Percentiles rank a stretch among this genome's conserved stretches.
Conservation (phyloP, 2,113 vertebrate genomes). For the Ranitomeya variabilis region DNA sequence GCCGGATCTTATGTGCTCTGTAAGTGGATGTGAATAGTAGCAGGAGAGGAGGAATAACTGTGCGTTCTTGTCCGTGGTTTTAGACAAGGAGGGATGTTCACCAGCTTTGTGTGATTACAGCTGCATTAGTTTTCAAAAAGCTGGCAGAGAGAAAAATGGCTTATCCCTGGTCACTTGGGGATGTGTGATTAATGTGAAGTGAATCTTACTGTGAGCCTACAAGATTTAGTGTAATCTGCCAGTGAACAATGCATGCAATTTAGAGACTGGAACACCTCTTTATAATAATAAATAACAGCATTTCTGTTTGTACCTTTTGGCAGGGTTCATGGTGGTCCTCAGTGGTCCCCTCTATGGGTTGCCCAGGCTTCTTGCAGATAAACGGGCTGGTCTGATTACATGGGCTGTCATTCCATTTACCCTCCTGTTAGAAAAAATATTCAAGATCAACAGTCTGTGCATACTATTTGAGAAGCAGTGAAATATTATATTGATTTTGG, state of each 20-base stretch:
- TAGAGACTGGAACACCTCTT: background rate
- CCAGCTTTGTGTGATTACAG: background rate
- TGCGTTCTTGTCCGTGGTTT: background rate
- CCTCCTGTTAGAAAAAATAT: conserved; percentile 74
- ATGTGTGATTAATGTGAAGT: background rate
- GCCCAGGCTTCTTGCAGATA: conserved; percentile 91
- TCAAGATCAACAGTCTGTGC: background rate
- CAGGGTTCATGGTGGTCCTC: conserved; percentile 83
- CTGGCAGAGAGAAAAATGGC: background rate
- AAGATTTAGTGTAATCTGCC: no score
- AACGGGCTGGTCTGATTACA: conserved; percentile 92
- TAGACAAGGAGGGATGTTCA: background rate
- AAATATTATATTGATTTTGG: conserved; percentile 1
- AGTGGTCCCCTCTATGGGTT: conserved; percentile 78
- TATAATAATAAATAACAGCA: background rate
- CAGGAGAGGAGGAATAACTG: no score
- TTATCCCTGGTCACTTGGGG: background rate
- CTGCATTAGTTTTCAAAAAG: background rate
- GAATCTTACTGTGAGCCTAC: background rate
- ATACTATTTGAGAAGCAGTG: background rate
- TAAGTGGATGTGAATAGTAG: no score
- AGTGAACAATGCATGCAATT: background rate
- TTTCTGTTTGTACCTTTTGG: conserved; percentile 76
- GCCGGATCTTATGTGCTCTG: no score
- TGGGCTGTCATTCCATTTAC: conserved; percentile 95